Evolutionary conservation across 2,797 vertebrate genomes (phyloP), one percentile per base, ranked within the genome.

Genomic region (Silurus aristotelis): DNA sequence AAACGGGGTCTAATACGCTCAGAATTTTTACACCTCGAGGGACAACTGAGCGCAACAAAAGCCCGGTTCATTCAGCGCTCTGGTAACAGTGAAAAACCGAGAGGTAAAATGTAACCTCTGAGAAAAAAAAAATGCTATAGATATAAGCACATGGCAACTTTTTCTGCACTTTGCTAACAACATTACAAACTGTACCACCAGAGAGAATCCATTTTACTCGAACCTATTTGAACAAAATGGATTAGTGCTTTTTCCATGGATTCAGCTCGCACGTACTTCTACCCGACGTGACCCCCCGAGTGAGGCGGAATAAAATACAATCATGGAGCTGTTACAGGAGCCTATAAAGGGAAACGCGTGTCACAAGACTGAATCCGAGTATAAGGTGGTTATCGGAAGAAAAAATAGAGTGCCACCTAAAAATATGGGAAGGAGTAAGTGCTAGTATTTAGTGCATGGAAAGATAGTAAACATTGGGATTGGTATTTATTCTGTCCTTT

Each of bases 91-190:
- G 60, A 71, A 87, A 89, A 85, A 87, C 72, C 91, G 87, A 90
- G 90, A 85, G 84, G 7, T 43, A 22, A 19, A n/a, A 85, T 60
- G 27, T 86, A 86, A 86, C 87, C 82, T 85, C 58, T 87, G 88
- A 84, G n/a, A 17, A 79, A 46, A 38, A 38, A 55, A 73, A 27
- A 56, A 90, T 90, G 91, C 90, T 88, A 79, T 82, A 89, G 83
- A 83, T 90, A 89, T 89, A 87, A 88, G 87, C 73, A 91, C 87
- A 87, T 91, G 84, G 87, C 72, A 89, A 83, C 79, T 27, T 85
- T 86, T 76, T 87, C 73, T 46, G n/a, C 56, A 52, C 43, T 20
- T 46, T 66, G 12, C 60, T n/a, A 38, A 22, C 81, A 68, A 38
- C 76, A 84, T 58, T 25, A 55, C 46, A 83, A 67, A 73, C 72